Base-by-base conservation (phyloP, 2,797 vertebrate genomes). In the Chaunax sp. region DNA sequence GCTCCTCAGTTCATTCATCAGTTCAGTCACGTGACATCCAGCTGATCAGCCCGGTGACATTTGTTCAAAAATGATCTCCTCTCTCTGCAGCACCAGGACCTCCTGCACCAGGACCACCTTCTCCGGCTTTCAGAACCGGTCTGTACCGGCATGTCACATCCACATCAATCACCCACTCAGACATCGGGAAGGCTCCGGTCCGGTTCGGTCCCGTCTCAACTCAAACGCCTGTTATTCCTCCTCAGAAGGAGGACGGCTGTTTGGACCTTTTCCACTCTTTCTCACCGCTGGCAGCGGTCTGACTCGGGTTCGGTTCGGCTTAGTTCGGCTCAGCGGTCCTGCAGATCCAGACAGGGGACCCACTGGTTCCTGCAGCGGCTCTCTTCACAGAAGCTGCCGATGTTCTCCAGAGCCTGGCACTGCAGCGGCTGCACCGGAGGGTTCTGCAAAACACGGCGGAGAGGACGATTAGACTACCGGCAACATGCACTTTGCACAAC, bases 341-440 rank as follows among this genome's bases (percentile, higher is more conserved):
- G 93, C 77, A 98, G 94, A 2, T 94, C 80, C 55, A 98, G 88
- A 7, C 60, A 94, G 0, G 97, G 97, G 0, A 98, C 95, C 97
- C 97, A 98, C 78, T 96, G 95, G 87, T 98, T 96, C 56, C 87
- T 90, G 66, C 94, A 93, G 3, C 97, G 93, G 75, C 96, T 96
- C 79, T 98, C 95, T 10, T 95, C 88, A 2, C 97, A 98, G 81
- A 95, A 98, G 66, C 78, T 94, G 70, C 94, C 93, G 51, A 98
- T 94, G 70, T 94, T 92, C 5, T 95, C 93, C 74, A 97, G 51
- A 0, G 95, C 94, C 0, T 90, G 88, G 58, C 94, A 92, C 77
- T 96, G 96, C 82, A 96, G 93, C 0, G 95, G 82, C 1, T 97
- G 95, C 1, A 95, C 93, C 38, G 95, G 95, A 0, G 95, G 82